phyloP scores from a whole-genome alignment of 1,140 invertebrate species.

The Lepidurus apus region DNA sequence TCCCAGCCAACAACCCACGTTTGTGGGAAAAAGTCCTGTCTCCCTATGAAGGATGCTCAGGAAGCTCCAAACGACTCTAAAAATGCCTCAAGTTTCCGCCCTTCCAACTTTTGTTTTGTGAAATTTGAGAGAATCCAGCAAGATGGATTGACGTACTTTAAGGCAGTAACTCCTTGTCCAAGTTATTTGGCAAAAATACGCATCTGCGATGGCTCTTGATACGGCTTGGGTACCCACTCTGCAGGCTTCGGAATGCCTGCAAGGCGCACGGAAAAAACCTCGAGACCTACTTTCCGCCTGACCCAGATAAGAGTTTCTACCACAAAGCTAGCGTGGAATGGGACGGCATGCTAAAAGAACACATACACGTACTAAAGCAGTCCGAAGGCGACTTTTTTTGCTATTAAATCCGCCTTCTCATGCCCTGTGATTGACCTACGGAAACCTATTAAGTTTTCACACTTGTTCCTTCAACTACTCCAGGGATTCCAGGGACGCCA shows the following conservation, averaged over 20 bases:
- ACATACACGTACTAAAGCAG: background rate
- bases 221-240: background rate
- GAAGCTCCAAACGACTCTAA: too few relatives aligned
- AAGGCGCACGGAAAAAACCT: conserved; percentile 17
- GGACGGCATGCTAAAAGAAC: background rate
- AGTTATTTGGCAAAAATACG: too few relatives aligned
- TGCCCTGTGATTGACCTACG: conserved; percentile 1
- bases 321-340: background rate
- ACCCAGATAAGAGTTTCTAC: conserved; percentile 15
- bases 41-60: too few relatives aligned
- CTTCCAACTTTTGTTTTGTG: too few relatives aligned
- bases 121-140: too few relatives aligned
- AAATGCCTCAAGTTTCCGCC: too few relatives aligned
- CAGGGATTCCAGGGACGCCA: background rate
- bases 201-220: background rate
- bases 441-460: background rate
- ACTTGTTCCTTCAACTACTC: background rate
- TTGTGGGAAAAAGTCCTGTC: too few relatives aligned
- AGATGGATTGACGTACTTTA: too few relatives aligned
- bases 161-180: too few relatives aligned
- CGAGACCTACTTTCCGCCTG: conserved; percentile 17
- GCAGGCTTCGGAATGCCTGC: background rate
- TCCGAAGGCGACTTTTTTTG: background rate
- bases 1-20: too few relatives aligned
- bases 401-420: background rate